Evolutionary conservation across 2,797 vertebrate species (phyloP), one percentile per base, ranked within the genome.

Genomic region (Apogon hyalosoma): DNA sequence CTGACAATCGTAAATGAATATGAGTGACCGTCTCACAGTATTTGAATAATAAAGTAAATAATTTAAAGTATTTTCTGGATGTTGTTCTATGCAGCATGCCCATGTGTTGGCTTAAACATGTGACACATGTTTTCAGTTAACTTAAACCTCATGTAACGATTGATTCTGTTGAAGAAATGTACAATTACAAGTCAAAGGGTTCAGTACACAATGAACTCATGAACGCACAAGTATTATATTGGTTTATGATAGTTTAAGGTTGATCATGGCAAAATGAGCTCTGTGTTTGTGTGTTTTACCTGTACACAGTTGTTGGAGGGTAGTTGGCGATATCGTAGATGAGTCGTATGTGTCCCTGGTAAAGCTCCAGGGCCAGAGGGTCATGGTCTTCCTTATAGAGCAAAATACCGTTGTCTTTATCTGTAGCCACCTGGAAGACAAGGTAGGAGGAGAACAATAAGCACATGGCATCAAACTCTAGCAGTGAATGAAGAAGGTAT

Each of bases 321-420:
- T 96, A 96, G 85, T 88, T 96, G 85, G 95, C 84, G 1, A 96
- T 95, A 92, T 98, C 96, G 0, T 98, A 98, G 79, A 97, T 95
- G 69, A 98, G 95, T 43, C 97, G 91, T 74, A 98, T 96, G 0
- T 98, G 97, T 41, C 97, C 97, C 85, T 98, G 97, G 88, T 98
- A 98, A 55, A 99, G 83, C 87, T 99, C 97, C 85, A 99, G 90
- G 0, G 96, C 96, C 89, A 99, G 83, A 0, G 96, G 97, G 78
- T 99, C 97, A 0, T 96, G 95, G 88, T 98, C 97, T 1, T 96
- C 96, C 80, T 98, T 98, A 83, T 98, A 98, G 53, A 99, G 79
- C 39, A 99, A 85, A 79, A 98, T 94, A 15, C 97, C 97, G 0
- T 98, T 96, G 91, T 99, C 97, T 87, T 96, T 98, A 86, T 98